phyloP scores from a whole-genome alignment of 2,113 vertebrate genomes.

The Zapornia atra region DNA sequence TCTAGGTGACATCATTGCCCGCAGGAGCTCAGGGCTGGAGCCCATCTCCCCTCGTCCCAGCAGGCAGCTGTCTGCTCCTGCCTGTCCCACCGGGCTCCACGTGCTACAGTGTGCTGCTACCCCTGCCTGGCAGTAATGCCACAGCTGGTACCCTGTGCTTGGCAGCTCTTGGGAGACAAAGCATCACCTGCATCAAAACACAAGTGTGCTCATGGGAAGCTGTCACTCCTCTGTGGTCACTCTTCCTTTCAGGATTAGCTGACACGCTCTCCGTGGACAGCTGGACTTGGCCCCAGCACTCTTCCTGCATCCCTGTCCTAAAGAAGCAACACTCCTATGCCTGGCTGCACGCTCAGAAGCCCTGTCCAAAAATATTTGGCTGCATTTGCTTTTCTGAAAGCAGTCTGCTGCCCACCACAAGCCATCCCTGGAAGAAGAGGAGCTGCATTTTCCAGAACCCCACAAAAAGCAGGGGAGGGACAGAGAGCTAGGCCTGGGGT shows the following conservation, averaged over 20 bases:
- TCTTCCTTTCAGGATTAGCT: background rate
- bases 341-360: accelerated
- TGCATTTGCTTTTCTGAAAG: background rate
- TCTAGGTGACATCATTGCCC: conserved; percentile 5
- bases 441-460: background rate
- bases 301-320: background rate
- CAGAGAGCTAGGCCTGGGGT: background rate
- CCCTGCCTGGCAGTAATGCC: accelerated
- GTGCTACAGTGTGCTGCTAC: accelerated
- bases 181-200: accelerated
- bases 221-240: accelerated
- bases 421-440: background rate
- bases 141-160: too few relatives aligned
- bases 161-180: background rate
- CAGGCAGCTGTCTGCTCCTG: background rate
- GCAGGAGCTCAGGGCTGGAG: background rate
- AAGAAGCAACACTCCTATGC: background rate
- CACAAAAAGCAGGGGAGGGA: too few relatives aligned
- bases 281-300: accelerated
- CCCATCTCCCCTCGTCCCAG: accelerated
- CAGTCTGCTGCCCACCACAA: background rate
- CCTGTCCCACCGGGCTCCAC: background rate
- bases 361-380: background rate
- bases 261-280: accelerated
- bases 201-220: accelerated